Evolutionary conservation across 2,888 invertebrate genomes (phyloP).

Genomic region (Lasioglossum malachurum): DNA sequence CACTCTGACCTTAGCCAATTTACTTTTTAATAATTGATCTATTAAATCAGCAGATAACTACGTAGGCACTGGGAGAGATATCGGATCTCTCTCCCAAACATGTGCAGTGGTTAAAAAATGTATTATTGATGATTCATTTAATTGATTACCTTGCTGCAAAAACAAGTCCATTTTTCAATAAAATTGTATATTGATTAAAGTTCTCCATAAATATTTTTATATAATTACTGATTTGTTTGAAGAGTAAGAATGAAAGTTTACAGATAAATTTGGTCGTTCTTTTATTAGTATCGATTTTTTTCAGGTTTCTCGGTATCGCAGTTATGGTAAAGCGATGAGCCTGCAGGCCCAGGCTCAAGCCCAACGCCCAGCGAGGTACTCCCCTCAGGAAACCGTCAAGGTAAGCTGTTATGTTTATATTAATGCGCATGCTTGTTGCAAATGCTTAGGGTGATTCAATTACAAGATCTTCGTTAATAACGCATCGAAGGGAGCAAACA

Average conservation of each 20-base stretch:
- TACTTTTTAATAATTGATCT: not conserved
- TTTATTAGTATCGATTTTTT: constrained; percentile 2
- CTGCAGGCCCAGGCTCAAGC: constrained; percentile 77
- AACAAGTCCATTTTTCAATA: too few species aligned
- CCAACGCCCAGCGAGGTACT: constrained; percentile 79
- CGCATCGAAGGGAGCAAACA: not conserved
- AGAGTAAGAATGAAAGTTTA: not conserved
- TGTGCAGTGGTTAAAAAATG: not conserved
- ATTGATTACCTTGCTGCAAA: too few species aligned
- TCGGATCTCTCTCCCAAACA: not conserved
- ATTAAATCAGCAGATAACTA: constrained; percentile 10
- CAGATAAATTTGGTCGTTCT: not conserved
- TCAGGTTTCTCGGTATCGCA: constrained; percentile 72
- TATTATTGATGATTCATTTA: too few species aligned
- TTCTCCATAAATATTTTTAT: too few species aligned
- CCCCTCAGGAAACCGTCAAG: constrained; percentile 81
- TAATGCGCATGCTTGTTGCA: not conserved
- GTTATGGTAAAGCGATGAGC: constrained; percentile 81
- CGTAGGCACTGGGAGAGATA: not conserved
- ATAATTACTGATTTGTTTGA: too few species aligned
- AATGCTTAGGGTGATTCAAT: not conserved
- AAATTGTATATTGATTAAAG: too few species aligned
- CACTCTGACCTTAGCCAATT: not conserved
- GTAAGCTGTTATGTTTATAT: constrained; percentile 66
- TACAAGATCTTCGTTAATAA: not conserved